phyloP scores from a whole-genome alignment of 2,888 invertebrate genomes.

The Eilema caniola region DNA sequence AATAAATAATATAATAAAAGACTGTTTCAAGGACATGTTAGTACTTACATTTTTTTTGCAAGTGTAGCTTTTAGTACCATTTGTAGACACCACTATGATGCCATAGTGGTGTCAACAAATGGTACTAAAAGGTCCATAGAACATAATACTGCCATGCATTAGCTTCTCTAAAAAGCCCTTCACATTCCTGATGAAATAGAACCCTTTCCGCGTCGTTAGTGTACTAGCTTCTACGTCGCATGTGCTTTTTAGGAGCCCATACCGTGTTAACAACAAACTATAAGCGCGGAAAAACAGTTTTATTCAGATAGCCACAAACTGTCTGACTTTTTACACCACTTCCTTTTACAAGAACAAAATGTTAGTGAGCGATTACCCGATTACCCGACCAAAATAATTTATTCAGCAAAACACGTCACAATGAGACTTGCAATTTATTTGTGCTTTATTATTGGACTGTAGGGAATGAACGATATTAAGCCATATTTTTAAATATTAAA shows the following conservation, averaged over 20 bases:
- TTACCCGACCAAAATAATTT: background rate
- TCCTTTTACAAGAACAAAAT: background rate
- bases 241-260: background rate
- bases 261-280: background rate
- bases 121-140: too few relatives aligned
- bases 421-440: background rate
- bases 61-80: too few relatives aligned
- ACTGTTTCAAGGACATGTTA: too few relatives aligned
- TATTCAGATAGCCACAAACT: background rate
- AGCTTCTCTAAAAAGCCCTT: too few relatives aligned
- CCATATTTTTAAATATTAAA: background rate
- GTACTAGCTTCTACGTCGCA: background rate
- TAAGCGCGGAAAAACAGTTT: background rate
- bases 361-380: background rate
- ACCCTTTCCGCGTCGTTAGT: background rate
- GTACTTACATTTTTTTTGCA: too few relatives aligned
- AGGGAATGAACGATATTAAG: background rate
- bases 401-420: background rate
- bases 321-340: background rate
- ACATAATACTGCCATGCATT: too few relatives aligned
- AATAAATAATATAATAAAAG: too few relatives aligned
- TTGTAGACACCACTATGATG: too few relatives aligned
- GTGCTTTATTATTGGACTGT: background rate
- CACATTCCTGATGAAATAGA: background rate
- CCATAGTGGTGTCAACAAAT: too few relatives aligned